Evolutionary conservation across 2,888 invertebrate species (phyloP).

Genomic region (Laothoe populi): DNA sequence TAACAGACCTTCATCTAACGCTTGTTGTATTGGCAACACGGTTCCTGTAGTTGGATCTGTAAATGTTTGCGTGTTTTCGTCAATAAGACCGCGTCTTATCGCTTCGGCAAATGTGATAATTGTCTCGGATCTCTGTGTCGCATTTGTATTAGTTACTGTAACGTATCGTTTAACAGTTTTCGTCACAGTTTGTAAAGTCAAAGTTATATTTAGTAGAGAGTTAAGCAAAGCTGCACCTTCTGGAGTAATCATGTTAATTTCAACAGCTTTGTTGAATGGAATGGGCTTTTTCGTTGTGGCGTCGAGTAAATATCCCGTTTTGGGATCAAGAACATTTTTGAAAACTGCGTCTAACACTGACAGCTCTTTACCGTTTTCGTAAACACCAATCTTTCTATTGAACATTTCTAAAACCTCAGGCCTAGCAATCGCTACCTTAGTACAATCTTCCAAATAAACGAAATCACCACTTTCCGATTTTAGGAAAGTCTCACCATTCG

Average conservation of each 20-base stretch:
- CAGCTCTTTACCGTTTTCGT: constrained; percentile 90
- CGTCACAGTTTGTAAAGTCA: constrained; percentile 94
- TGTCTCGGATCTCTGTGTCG: constrained; percentile 82
- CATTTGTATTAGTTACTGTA: constrained; percentile 88
- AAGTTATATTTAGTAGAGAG: constrained; percentile 93
- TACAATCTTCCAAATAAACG: constrained; percentile 91
- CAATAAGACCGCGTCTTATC: constrained; percentile 90
- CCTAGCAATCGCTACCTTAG: constrained; percentile 90
- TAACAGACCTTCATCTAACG: constrained; percentile 89
- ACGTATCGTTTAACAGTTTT: constrained; percentile 93
- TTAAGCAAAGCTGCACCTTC: constrained; percentile 94
- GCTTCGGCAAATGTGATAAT: constrained; percentile 92
- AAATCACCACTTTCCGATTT: constrained; percentile 90
- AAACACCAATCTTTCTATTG: constrained; percentile 91
- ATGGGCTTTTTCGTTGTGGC: constrained; percentile 88
- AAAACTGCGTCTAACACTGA: constrained; percentile 95
- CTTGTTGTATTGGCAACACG: constrained; percentile 90
- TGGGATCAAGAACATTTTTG: constrained; percentile 93
- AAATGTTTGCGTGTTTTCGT: constrained; percentile 90
- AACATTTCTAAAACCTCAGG: constrained; percentile 95
- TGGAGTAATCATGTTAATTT: constrained; percentile 92
- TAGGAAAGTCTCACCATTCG: constrained; percentile 89
- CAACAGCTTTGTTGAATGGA: constrained; percentile 94
- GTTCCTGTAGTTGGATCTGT: constrained; percentile 90
- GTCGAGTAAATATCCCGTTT: constrained; percentile 93